Evolutionary conservation across 2,797 vertebrate genomes (phyloP).

Genomic region (Halcyon leucocephala): DNA sequence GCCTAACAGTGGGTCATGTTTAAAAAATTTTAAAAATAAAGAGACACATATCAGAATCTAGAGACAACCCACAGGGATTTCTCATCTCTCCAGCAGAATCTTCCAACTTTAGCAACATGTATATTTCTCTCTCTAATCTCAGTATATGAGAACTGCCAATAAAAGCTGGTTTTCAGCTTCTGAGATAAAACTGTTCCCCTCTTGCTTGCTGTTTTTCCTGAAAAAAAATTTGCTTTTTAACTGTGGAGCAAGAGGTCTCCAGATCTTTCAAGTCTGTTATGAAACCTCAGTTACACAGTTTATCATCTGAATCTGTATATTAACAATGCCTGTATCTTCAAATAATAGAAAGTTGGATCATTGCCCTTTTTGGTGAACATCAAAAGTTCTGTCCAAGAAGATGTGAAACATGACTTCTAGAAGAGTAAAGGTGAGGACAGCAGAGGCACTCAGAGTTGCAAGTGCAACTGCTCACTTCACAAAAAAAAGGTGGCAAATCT

Average conservation of each 20-base stretch:
- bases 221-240: neutral
- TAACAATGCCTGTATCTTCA: neutral
- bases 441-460: neutral
- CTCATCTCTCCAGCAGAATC: neutral
- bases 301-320: neutral
- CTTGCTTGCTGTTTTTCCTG: neutral
- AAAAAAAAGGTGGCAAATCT: conserved; percentile 25
- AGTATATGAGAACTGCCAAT: neutral
- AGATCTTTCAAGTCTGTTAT: neutral
- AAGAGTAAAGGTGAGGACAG: conserved; percentile 16
- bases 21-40: neutral
- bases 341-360: neutral
- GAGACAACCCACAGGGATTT: neutral
- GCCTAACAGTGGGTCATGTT: neutral
- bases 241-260: neutral
- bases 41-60: neutral
- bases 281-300: neutral
- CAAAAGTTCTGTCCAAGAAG: neutral
- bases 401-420: conserved; percentile 1
- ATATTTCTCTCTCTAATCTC: neutral
- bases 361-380: neutral
- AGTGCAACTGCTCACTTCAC: conserved; percentile 55
- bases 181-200: neutral
- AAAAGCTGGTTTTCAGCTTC: conserved; percentile 20
- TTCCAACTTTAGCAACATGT: neutral